Conservation (phyloP, 2,797 vertebrate species). For the Octomys mimax region DNA sequence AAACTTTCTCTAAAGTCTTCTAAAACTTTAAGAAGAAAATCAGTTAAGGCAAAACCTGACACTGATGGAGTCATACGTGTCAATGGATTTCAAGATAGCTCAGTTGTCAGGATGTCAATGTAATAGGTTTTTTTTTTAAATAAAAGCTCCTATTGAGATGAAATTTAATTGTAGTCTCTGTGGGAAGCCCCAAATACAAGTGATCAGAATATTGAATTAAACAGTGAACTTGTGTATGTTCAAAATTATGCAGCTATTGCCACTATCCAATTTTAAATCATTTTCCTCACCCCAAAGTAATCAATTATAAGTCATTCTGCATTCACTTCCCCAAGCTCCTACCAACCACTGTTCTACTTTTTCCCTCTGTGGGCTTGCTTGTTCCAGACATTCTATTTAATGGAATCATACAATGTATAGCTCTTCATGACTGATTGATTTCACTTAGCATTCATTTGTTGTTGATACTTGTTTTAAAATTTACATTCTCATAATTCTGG, state of each 20-base stretch:
- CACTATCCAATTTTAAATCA: not conserved
- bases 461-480: not conserved
- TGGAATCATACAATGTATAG: not conserved
- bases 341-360: not conserved
- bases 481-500: not conserved
- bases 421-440: not conserved
- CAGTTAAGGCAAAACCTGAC: not conserved
- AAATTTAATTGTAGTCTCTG: not conserved
- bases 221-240: not conserved
- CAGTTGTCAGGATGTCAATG: not conserved
- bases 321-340: not conserved
- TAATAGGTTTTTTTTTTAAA: not conserved
- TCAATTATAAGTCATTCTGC: not conserved
- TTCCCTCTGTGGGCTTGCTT: not conserved
- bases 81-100: not conserved
- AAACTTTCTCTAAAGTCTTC: slow-evolving; percentile 42
- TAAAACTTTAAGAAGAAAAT: slow-evolving; percentile 21
- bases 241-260: not conserved
- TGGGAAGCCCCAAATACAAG: not conserved
- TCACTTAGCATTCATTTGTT: not conserved
- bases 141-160: not conserved
- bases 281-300: not conserved
- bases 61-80: not conserved
- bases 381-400: not conserved
- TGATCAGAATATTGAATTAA: not conserved